Evolutionary conservation across 1,140 invertebrate genomes (phyloP), one percentile per base, ranked within the genome.

Genomic region (Micrasema longulum): DNA sequence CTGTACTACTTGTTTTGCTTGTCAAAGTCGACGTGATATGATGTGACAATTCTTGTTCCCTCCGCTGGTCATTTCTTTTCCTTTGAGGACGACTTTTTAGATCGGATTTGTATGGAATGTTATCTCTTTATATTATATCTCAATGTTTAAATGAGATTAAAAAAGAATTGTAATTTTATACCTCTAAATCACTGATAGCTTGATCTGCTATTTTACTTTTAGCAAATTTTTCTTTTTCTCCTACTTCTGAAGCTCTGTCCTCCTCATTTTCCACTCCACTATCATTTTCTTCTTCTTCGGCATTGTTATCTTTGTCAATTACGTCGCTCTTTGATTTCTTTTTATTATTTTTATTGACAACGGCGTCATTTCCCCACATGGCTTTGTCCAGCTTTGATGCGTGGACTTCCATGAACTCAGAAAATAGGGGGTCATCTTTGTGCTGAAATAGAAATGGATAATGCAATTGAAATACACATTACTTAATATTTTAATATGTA

Each of bases 361-460:
- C 77, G 77, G 85, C 82, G 78, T 93, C 91, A 82, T 95, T 93
- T 36, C 87, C 88, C 92, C 92, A 94, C 6, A 89, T 74, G 60
- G 87, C 87, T 82, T 88, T 88, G 36, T 83, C 85, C 79, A 82
- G 86, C 71, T 72, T 69, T 72, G 86, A 87, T 43, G 88, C 80
- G 82, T 97, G 94, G 50, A 90, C 88, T 84, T 94, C 88, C 76
- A 97, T 83, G 84, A 96, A 98, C 82, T 97, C 95, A 73, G 88
- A 83, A 85, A 98, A 97, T 65, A 94, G 81, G 22, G 95, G 93
- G 88, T 98, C 95, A 86, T 94, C 89, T 85, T 93, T 92, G 76
- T 95, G 90, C 89, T 93, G 79, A 72, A 79, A 88, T 82, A 53
- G 55, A 20, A n/a, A n/a, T n/a, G n/a, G n/a, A n/a, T n/a, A n/a